Evolutionary conservation across 1,140 invertebrate genomes (phyloP).

Genomic region (Lordiphosa clarofinis): DNA sequence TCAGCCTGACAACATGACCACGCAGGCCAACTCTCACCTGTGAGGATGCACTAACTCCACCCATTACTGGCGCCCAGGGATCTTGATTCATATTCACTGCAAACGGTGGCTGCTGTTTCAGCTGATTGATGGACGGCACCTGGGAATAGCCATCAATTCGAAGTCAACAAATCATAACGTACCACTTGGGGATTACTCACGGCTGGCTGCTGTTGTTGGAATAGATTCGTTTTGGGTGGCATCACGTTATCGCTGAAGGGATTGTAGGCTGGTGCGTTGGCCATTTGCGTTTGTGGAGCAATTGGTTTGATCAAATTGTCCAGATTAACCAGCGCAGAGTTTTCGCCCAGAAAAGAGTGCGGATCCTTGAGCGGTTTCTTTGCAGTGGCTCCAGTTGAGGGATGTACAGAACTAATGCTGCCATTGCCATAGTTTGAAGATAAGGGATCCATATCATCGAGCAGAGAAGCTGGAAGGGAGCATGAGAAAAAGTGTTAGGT

Average conservation of each 20-base stretch:
- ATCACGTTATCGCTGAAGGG: slow-evolving; percentile 77
- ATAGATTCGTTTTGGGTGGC: slow-evolving; percentile 79
- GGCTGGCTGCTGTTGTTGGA: slow-evolving; percentile 79
- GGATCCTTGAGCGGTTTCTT: slow-evolving; percentile 89
- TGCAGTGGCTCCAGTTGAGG: slow-evolving; percentile 66
- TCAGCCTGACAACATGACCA: not conserved
- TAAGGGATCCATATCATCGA: slow-evolving; percentile 77
- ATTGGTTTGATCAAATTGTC: slow-evolving; percentile 93
- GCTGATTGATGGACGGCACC: slow-evolving; percentile 82
- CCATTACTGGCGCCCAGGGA: slow-evolving; percentile 79
- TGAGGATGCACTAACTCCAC: slow-evolving; percentile 50
- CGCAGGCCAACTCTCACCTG: slow-evolving; percentile 59
- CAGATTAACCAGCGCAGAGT: slow-evolving; percentile 95
- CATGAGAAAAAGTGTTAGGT: not conserved
- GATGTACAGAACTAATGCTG: slow-evolving; percentile 42
- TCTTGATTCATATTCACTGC: slow-evolving; percentile 78
- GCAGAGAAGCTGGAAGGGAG: slow-evolving; percentile 55
- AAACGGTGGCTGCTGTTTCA: slow-evolving; percentile 81
- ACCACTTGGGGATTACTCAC: slow-evolving; percentile 39
- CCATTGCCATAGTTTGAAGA: slow-evolving; percentile 61
- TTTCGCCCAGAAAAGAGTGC: slow-evolving; percentile 95
- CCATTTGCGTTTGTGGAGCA: slow-evolving; percentile 56
- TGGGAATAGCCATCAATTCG: not conserved
- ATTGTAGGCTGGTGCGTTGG: slow-evolving; percentile 70
- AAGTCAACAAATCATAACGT: not conserved